Evolutionary conservation across 2,797 vertebrate genomes (phyloP), one percentile per base, ranked within the genome.

Genomic region (Heliangelus exortis): DNA sequence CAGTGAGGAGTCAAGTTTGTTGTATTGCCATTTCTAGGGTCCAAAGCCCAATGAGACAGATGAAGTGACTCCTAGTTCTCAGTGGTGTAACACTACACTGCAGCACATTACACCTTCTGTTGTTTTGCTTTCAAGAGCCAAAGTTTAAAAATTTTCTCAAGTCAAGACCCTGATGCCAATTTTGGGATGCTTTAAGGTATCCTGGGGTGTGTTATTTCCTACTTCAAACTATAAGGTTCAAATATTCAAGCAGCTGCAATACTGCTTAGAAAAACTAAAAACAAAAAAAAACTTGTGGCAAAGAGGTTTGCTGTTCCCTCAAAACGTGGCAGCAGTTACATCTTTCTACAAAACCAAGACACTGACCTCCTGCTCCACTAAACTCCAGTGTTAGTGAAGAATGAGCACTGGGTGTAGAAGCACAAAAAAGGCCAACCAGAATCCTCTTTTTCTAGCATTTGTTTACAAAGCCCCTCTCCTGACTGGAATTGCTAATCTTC

Each of bases 71-170:
- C 1, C 0, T 5, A 1, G 21, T 59, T 63, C 47, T 29, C 63
- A 41, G 62, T 6, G 50, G 8, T 74, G 21, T 8, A 43, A 68
- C 28, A 4, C 34, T 11, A 69, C 41, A 12, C 0, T 5, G 26
- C 61, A 59, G 61, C 1, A 0, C 3, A 4, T 6, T 6, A 34
- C 18, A 66, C 3, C 2, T 14, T 15, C 25, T 19, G 76, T 41
- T 8, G 21, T 7, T 51, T 81, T 21, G 59, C 39, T 79, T 90
- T 76, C 7, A 26, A 22, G n/a, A 66, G 22, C 13, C 21, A 15
- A 53, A 80, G 10, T 25, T 53, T 12, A 43, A 50, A 34, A 92
- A 78, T 14, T 10, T 19, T n/a, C 66, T 50, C n/a, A 31, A 69
- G 23, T 0, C 31, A 43, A 85, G 66, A 29, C 12, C 16, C 58